phyloP scores from a whole-genome alignment of 2,797 vertebrate species.

The Erithacus rubecula region DNA sequence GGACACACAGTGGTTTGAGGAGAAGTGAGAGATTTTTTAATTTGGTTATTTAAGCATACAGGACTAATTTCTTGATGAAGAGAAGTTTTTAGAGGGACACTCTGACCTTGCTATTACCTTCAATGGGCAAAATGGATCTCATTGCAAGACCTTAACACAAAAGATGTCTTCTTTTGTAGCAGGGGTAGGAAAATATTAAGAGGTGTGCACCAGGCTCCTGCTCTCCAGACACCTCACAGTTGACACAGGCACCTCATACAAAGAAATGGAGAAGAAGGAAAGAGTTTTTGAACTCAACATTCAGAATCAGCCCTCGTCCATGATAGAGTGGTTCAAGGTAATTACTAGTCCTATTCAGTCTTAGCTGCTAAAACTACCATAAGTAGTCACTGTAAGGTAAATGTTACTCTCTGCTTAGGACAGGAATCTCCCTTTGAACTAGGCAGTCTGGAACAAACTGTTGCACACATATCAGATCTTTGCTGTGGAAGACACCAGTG shows the following conservation, averaged over 20 bases:
- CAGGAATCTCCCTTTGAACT: not conserved
- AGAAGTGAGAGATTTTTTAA: not conserved
- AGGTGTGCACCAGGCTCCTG: not conserved
- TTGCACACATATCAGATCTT: not conserved
- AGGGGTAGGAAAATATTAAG: not conserved
- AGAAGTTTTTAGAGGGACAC: not conserved
- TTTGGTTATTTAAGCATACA: not conserved
- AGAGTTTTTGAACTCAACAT: not conserved
- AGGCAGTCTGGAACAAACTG: not conserved
- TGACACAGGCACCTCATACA: not conserved
- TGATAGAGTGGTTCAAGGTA: not conserved
- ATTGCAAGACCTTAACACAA: not conserved
- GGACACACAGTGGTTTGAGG: not conserved
- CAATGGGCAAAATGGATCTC: not conserved
- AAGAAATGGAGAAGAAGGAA: not conserved
- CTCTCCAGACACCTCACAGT: not conserved
- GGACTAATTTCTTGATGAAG: not conserved
- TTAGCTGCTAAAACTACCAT: not conserved
- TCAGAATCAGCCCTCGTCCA: not conserved
- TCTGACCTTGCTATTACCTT: not conserved
- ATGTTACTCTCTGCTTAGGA: not conserved
- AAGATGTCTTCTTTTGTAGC: not conserved
- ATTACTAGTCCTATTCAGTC: not conserved
- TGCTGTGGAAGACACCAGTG: not conserved
- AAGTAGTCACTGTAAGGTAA: not conserved